Base-by-base conservation (phyloP, 1,140 invertebrate species). In the Trichoplusia ni region DNA sequence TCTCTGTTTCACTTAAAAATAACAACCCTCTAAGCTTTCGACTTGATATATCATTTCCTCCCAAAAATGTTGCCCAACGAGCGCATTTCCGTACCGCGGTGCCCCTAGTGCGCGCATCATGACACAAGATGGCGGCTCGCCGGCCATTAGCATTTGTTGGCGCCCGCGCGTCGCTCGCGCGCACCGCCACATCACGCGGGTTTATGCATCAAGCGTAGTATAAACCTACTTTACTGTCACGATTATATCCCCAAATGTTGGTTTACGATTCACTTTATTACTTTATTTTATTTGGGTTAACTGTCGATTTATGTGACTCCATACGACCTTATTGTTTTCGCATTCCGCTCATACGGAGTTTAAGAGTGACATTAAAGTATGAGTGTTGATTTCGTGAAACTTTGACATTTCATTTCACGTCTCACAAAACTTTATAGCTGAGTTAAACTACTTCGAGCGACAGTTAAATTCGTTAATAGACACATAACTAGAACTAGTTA, bases 201-300 rank as follows among this genome's bases (percentile, higher is more conserved):
- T 56, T 56, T 21, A 44, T 42, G 25, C 19, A 33, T 38, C 25
- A 21, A 13, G 23, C 21, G 14, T 29, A 13, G 29, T 25, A 58
- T 44, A 58, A 58, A 44, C 23, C 37, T 18, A 3, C 23, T 58
- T 58, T 58, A 58, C 38, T 58, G 23, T 58, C 54, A 44, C 27
- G 38, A 44, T 58, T 29, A 58, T 58, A 58, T 58, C 38, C 29
- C 33, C 38, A 21, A 14, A 31, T 31, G 54, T 18, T 49, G 46
- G 40, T 58, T 58, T 58, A 58, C 38, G 19, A 38, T 42, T 44
- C 21, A 29, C 23, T 42, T 42, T 58, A 58, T 58, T 44, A 31
- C 54, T 31, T 44, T 58, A 58, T 58, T 58, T 58, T 58, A 58
- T 44, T 58, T n/a, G 25, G 38, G 38, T 44, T 58, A 44, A 58